Base-by-base conservation (phyloP, 2,797 vertebrate genomes). In the Myoxocephalus aenaeus region DNA sequence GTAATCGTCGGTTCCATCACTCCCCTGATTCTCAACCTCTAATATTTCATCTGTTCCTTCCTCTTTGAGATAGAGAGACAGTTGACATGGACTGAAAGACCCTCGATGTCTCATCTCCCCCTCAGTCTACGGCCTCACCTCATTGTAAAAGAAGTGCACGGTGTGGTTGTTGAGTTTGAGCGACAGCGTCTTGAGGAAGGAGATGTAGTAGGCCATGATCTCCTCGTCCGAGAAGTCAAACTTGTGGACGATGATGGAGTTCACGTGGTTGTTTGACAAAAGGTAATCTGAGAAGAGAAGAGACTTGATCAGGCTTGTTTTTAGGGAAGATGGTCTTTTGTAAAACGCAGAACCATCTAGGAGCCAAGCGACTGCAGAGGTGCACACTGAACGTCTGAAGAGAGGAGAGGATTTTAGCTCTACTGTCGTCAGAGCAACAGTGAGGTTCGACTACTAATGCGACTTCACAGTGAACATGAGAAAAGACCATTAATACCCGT, bases 221-320 rank as follows among this genome's bases (percentile, higher is more conserved):
- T 99, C 98, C 83, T 99, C 98, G 18, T 99, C 98, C 0, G 98
- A 99, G 90, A 99, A 99, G 91, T 99, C 98, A 92, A 99, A 99
- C 77, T 99, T 99, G 92, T 99, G 98, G 66, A 99, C 97, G 53
- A 99, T 99, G 86, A 99, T 99, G 73, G 98, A 99, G 93, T 99
- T 99, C 59, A 99, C 97, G 4, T 99, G 97, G 93, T 99, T 99
- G 92, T 99, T 99, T 4, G 98, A 99, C 65, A 99, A 94, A 79
- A 99, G 92, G 84, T 99, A 99, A 92, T 99, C 98, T 99, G 91
- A 80, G 77, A 64, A 61, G 62, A 78, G 27, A 61, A 59, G 15
- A 73, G 58, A 65, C 44, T 11, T 40, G 15, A 50, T 71, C 13
- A 71, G 10, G 9, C 40, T 76, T 66, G 4, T 42, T 42, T 38